Percentiles rank a stretch among this genome's conserved stretches.
Conservation (phyloP, 2,113 vertebrate genomes). For the Cathartes aura region DNA sequence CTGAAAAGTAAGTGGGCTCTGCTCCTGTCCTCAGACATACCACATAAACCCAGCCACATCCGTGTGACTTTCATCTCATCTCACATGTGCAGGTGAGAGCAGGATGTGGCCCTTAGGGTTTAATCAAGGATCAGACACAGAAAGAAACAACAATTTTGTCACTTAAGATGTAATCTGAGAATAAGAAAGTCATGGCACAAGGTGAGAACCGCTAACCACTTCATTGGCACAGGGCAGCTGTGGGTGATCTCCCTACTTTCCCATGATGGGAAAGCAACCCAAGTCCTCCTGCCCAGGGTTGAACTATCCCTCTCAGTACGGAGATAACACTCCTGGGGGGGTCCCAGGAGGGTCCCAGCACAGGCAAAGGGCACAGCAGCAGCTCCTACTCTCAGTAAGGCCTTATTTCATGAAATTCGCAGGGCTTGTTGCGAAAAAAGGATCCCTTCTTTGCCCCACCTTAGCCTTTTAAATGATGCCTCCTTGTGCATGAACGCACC, state of each 20-base stretch:
- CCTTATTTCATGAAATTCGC: neutral
- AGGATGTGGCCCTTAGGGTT: neutral
- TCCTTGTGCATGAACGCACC: rapidly evolving
- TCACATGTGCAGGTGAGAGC: neutral
- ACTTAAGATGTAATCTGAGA: neutral
- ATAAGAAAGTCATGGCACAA: neutral
- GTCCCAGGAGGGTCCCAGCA: neutral
- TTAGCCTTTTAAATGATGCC: neutral
- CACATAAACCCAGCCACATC: neutral
- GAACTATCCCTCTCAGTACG: neutral
- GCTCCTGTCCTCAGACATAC: neutral
- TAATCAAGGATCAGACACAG: neutral
- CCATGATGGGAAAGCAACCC: neutral
- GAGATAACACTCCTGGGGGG: neutral
- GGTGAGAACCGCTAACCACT: neutral
- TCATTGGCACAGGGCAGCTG: neutral
- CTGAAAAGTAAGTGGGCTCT: neutral
- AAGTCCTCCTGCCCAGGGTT: neutral
- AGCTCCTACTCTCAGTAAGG: neutral
- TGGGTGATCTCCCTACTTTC: neutral
- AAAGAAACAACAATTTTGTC: neutral
- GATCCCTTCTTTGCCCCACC: neutral
- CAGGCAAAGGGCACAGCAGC: neutral
- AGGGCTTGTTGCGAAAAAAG: neutral
- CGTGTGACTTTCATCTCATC: neutral